Base-by-base conservation (phyloP, 2,888 invertebrate species). In the Pandemis heparana region DNA sequence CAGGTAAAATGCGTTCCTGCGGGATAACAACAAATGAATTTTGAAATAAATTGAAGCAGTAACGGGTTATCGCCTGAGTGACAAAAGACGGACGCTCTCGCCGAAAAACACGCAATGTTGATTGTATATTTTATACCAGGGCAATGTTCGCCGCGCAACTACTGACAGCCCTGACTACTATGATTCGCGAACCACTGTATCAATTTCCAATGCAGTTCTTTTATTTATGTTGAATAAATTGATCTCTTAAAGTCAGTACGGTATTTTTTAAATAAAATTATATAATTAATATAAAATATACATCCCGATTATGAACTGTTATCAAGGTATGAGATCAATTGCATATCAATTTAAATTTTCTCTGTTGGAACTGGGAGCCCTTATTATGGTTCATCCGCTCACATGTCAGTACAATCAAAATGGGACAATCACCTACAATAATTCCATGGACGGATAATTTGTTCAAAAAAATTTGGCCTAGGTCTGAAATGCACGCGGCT, bases 401-500 rank as follows among this genome's bases (percentile, higher is more conserved):
- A 9, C 12, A 23, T 23, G 10, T 18, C 53, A 18, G 53, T 53
- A 16, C 53, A 53, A 53, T 56, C 23, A 56, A 10, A 56, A 56
- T 56, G 56, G 23, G 23, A 56, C 12, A 23, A 56, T 53, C 53
- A 18, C 38, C 51, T 41, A 66, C 23, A 66, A 10, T 23, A 56
- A 3, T 7, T 41, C 62, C 9, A 53, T 72, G 72, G 68, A 73
- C 62, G 67, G 67, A 73, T 46, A 56, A 39, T 48, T 63, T 1
- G 16, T 67, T 51, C 46, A 67, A 63, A 53, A 53, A 23, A 46
- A 65, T 60, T 62, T 63, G 61, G 66, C 32, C 56, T 56, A 32
- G 23, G 23, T 32, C 23, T 32, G 23, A 67, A 18, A 43, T 67
- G 46, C 53, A 41, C 18, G 53, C 75, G 80, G 83, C 92, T 88